Percentiles rank a stretch among this genome's conserved stretches.
These are phyloP conservation scores for Hydrolagus affinis DNA, from an alignment of 2,113 vertebrate genomes.

Conservation along the genomic window DNA sequence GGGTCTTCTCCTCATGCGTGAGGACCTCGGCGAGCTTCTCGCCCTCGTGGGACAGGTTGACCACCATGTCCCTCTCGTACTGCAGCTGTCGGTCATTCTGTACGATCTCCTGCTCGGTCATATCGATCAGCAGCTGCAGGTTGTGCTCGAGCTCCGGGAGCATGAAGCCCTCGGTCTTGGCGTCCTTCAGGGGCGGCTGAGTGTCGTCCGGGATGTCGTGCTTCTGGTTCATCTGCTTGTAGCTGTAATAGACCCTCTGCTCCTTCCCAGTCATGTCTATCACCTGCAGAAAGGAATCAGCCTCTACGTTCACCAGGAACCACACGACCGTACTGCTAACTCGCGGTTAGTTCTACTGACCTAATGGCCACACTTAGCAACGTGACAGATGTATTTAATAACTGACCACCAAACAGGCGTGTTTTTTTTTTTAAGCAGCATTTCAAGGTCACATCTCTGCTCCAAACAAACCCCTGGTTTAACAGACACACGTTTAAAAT, in stretches of 20 bases:
- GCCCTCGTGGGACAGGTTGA: slow-evolving; percentile 80
- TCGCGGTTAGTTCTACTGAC: not conserved
- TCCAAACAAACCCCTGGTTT: no score
- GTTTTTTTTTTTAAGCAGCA: no score
- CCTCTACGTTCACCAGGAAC: not conserved
- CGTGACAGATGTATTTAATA: not conserved
- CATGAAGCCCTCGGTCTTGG: slow-evolving; percentile 69
- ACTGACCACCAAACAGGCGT: no score
- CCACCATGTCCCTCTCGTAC: slow-evolving; percentile 84
- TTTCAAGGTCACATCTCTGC: no score
- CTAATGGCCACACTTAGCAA: not conserved
- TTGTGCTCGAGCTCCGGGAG: slow-evolving; percentile 94
- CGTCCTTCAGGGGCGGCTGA: slow-evolving; percentile 58
- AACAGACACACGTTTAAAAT: no score
- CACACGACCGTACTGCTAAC: not conserved
- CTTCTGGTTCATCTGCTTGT: slow-evolving; percentile 94
- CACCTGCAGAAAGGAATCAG: slow-evolving; percentile 59
- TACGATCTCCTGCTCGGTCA: slow-evolving; percentile 94
- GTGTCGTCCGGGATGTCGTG: slow-evolving; percentile 81
- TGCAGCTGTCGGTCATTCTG: slow-evolving; percentile 89
- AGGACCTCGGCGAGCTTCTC: slow-evolving; percentile 67
- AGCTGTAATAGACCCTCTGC: slow-evolving; percentile 93
- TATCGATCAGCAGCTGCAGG: slow-evolving; percentile 86
- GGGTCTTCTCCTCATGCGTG: slow-evolving; percentile 60
- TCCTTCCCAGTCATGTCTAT: slow-evolving; percentile 97